Evolutionary conservation across 1,140 invertebrate species (phyloP).

Genomic region (Drosophila nigromelanica): DNA sequence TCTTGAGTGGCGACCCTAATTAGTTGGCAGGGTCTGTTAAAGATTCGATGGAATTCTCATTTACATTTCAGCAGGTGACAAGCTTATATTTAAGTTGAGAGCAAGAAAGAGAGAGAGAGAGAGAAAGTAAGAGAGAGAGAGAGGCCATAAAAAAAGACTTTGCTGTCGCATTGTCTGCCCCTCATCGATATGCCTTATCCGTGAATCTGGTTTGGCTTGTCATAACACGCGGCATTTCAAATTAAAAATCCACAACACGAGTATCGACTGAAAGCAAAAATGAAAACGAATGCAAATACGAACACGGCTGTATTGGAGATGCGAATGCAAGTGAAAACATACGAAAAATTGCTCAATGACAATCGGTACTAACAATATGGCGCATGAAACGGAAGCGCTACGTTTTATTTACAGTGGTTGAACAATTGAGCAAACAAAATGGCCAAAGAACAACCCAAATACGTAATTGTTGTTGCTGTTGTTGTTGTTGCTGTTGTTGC

Average conservation of each 20-base stretch:
- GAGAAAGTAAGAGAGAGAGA: too few species aligned
- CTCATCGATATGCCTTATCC: neutral
- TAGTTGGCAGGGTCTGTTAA: slow-evolving; percentile 11
- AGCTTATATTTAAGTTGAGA: too few species aligned
- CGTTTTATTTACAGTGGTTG: slow-evolving; percentile 68
- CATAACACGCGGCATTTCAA: slow-evolving; percentile 56
- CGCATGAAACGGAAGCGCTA: slow-evolving; percentile 48
- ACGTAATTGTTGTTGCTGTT: slow-evolving; percentile 19
- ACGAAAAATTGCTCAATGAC: slow-evolving; percentile 70
- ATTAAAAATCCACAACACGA: slow-evolving; percentile 57
- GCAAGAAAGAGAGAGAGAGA: too few species aligned
- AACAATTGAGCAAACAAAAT: slow-evolving; percentile 69
- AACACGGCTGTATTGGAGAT: neutral
- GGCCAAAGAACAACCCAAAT: slow-evolving; percentile 37
- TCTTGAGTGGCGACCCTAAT: slow-evolving; percentile 13
- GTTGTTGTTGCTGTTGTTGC: slow-evolving; percentile 17
- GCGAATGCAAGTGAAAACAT: slow-evolving; percentile 51
- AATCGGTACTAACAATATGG: slow-evolving; percentile 53
- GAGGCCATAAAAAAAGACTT: too few species aligned
- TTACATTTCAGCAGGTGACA: neutral
- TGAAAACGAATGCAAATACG: slow-evolving; percentile 8
- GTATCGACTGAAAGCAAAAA: neutral
- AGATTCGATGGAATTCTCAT: neutral
- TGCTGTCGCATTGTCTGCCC: too few species aligned
- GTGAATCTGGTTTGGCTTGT: slow-evolving; percentile 57